Base-by-base conservation (phyloP, 2,113 vertebrate genomes). In the Enhydra lutris region DNA sequence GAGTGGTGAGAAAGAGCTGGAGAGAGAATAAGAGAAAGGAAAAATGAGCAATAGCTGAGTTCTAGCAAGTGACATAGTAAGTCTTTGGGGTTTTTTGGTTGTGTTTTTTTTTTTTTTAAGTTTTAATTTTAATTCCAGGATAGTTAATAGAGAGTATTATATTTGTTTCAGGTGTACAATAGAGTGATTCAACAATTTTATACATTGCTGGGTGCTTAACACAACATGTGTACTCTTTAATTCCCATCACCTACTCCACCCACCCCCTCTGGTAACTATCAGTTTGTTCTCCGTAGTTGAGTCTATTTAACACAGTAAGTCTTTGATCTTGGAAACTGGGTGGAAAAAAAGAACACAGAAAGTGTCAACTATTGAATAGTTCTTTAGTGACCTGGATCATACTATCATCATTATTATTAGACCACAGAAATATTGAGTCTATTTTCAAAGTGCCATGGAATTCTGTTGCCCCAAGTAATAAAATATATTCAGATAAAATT, bases 401-500 rank as follows among this genome's bases (percentile, higher is more conserved):
- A 82, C 85, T 65, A 45, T 71, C 24, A 87, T 84, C 18, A 34
- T 65, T 39, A 47, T 61, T 59, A 36, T 83, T 26, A 95, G 63
- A 65, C 23, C 36, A 78, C 29, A 80, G 8, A 18, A 93, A 83
- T 18, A 71, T 23, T 36, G 13, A 61, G 20, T 74, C 14, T 88
- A 0, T 63, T 94, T 87, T 94, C 81, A 94, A 86, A 96, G 88
- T 76, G 15, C 18, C 20, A 31, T 36, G 6, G 93, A 87, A 90
- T 89, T 45, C 26, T 80, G 67, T 52, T 20, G 61, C 4, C 26
- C 63, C 50, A 76, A 89, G 81, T 39, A 79, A 45, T 39, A 79
- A 79, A 52, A 67, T 61, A 42, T 36, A 95, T n/a, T 82, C 73
- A 93, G 83, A 74, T 67, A 94, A 45, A 97, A 71, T 74, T 86